Conservation (phyloP, 2,888 invertebrate genomes). For the Oscheius sp. region DNA sequence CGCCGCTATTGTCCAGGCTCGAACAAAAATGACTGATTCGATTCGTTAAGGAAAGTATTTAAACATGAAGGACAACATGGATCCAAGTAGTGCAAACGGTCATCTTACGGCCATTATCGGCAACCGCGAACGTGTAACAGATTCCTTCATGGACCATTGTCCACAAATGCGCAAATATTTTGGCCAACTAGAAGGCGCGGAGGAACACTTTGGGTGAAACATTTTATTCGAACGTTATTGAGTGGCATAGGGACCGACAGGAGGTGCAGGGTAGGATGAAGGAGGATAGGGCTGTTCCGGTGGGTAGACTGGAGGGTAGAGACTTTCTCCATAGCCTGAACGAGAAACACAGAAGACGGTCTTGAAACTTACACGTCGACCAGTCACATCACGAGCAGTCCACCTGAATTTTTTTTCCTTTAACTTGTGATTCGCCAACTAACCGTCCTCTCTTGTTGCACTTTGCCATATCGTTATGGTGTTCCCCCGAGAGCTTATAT, state of each 20-base stretch:
- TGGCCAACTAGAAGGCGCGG: conserved; percentile 22
- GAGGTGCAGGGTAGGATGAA: background rate
- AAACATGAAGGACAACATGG: background rate
- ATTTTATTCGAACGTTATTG: background rate
- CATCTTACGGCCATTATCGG: conserved; percentile 26
- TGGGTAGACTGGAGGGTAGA: background rate
- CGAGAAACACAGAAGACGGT: background rate
- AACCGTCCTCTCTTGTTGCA: conserved; percentile 12
- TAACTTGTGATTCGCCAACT: background rate
- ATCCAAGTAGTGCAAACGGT: conserved; percentile 26
- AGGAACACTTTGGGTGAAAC: background rate
- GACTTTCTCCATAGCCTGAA: background rate
- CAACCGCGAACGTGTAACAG: conserved; percentile 26
- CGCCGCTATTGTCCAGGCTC: conserved; percentile 14
- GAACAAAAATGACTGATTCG: background rate
- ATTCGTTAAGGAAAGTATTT: too few species aligned
- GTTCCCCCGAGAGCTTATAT: background rate
- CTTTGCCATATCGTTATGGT: too few species aligned
- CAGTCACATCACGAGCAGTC: conserved; percentile 2
- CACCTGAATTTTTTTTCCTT: background rate
- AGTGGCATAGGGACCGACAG: background rate
- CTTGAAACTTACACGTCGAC: background rate
- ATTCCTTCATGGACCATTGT: conserved; percentile 31
- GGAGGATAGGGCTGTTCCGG: background rate
- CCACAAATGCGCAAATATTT: conserved; percentile 28